Evolutionary conservation across 2,888 invertebrate species (phyloP).

Genomic region (Ectobius pallidus): DNA sequence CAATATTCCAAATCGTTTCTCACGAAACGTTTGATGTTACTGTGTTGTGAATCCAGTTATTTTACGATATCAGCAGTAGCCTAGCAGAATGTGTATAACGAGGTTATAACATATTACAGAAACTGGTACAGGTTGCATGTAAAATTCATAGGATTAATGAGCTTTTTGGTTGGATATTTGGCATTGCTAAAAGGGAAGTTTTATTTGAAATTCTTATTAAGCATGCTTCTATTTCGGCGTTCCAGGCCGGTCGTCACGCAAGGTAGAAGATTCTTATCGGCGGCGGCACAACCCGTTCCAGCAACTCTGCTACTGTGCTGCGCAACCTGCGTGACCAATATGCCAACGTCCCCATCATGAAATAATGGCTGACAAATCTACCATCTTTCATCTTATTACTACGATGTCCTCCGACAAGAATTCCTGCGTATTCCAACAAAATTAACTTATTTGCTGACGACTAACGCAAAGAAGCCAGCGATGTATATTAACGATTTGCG

Average conservation of each 20-base stretch:
- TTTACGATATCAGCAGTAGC: no score
- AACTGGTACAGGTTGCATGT: no score
- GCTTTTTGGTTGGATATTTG: background rate
- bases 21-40: no score
- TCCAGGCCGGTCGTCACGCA: background rate
- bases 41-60: no score
- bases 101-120: no score
- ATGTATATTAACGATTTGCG: no score
- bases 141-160: background rate
- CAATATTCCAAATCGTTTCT: no score
- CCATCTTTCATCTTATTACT: background rate
- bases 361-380: background rate
- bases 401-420: background rate
- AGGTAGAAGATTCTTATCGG: background rate
- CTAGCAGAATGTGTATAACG: no score
- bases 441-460: no score
- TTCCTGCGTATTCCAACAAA: no score
- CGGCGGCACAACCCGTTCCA: background rate
- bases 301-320: background rate
- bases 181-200: constrained; percentile 8
- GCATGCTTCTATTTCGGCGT: background rate
- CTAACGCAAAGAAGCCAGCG: no score
- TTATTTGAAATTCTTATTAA: constrained; percentile 16
- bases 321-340: background rate
- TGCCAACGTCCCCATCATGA: constrained; percentile 11